Conservation (phyloP, 2,888 invertebrate genomes). For the Microchrysa polita region DNA sequence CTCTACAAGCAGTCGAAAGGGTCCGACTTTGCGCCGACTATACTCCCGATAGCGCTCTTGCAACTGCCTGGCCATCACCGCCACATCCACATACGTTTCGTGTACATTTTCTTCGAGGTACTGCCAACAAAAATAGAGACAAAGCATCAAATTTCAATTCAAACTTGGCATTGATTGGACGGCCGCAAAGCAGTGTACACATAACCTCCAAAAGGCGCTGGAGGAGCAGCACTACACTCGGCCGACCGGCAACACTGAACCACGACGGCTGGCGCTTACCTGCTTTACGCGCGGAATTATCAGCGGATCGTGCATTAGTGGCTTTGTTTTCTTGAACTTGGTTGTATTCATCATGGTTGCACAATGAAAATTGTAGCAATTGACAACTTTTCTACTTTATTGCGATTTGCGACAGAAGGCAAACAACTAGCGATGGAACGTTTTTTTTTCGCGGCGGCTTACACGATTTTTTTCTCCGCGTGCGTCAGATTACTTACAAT, state of each 20-base stretch:
- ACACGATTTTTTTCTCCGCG: no score
- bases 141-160: background rate
- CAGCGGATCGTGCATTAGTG: constrained; percentile 65
- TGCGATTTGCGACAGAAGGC: background rate
- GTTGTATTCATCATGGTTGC: background rate
- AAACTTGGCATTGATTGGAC: background rate
- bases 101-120: constrained; percentile 84
- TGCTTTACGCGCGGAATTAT: constrained; percentile 71
- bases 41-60: constrained; percentile 82
- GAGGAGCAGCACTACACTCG: no score
- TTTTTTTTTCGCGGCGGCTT: no score
- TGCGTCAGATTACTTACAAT: no score
- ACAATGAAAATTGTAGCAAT: background rate
- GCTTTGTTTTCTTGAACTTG: constrained; percentile 57
- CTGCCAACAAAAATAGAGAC: constrained; percentile 61
- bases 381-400: constrained; percentile 14
- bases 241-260: background rate
- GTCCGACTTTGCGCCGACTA: constrained; percentile 78
- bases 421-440: no score
- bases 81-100: constrained; percentile 82
- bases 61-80: constrained; percentile 83
- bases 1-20: constrained; percentile 82
- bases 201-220: constrained; percentile 53
- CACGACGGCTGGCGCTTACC: constrained; percentile 55
- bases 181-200: constrained; percentile 48